phyloP scores from a whole-genome alignment of 2,797 vertebrate genomes.

The Dermochelys coriacea region DNA sequence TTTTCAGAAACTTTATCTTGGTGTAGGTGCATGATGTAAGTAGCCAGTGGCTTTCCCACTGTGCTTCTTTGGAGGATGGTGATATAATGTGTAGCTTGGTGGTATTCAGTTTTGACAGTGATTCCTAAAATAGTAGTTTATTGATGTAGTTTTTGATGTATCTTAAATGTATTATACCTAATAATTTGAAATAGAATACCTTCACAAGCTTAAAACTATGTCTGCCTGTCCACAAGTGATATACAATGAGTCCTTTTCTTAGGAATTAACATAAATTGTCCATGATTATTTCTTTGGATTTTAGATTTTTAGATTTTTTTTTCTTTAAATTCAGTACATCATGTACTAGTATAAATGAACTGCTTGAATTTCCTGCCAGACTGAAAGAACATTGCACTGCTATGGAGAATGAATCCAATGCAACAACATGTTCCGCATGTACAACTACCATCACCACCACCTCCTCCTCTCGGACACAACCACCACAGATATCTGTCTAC shows the following conservation, averaged over 20 bases:
- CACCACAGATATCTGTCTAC: constrained; percentile 87
- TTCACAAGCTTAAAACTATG: neutral
- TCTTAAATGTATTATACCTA: neutral
- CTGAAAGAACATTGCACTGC: constrained; percentile 69
- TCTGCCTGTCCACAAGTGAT: neutral
- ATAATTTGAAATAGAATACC: neutral
- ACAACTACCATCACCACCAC: constrained; percentile 79
- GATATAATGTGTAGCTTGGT: neutral
- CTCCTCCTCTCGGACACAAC: constrained; percentile 81
- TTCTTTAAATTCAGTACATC: neutral
- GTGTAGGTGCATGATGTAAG: neutral
- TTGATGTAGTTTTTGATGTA: neutral
- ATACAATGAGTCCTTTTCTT: neutral
- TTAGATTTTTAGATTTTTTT: neutral
- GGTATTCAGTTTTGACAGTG: neutral
- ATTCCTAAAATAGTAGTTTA: neutral
- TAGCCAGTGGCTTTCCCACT: neutral
- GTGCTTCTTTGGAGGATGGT: neutral
- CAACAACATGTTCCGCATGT: constrained; percentile 78
- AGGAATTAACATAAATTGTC: neutral
- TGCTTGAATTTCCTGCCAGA: constrained; percentile 47
- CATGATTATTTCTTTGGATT: neutral
- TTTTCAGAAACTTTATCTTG: neutral
- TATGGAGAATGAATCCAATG: constrained; percentile 85
- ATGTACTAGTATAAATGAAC: constrained; percentile 1